phyloP scores from a whole-genome alignment of 2,888 invertebrate species.

The Dynastes tityus region DNA sequence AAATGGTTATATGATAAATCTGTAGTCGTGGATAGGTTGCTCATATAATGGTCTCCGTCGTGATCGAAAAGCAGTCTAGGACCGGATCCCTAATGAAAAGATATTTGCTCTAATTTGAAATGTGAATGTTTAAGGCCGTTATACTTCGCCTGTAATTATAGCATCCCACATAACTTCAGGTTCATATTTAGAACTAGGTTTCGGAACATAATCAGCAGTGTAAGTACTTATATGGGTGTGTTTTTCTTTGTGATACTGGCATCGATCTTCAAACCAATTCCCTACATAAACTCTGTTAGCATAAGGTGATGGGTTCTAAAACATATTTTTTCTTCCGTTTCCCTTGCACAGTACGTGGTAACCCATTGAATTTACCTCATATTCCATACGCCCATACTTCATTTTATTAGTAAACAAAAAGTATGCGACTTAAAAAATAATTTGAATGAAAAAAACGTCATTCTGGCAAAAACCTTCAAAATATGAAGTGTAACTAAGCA shows the following conservation, averaged over 20 bases:
- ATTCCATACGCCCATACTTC: conserved; percentile 42
- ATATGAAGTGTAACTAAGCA: conserved; percentile 16
- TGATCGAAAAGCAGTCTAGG: conserved; percentile 69
- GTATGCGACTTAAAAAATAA: not conserved
- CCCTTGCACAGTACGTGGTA: not conserved
- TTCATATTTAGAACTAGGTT: conserved; percentile 50
- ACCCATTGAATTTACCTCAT: conserved; percentile 38
- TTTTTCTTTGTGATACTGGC: conserved; percentile 51
- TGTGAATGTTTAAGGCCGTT: not conserved
- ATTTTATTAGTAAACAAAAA: conserved; percentile 27
- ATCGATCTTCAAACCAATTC: conserved; percentile 60
- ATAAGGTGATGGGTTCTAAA: conserved; percentile 53
- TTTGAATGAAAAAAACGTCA: conserved; percentile 3
- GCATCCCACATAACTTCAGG: conserved; percentile 54
- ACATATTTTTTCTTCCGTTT: not conserved
- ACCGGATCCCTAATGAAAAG: conserved; percentile 68
- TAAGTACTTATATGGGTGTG: conserved; percentile 56
- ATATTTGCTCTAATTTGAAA: not conserved
- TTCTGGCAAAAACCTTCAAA: not conserved
- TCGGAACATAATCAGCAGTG: conserved; percentile 54
- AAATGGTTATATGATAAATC: conserved; percentile 74
- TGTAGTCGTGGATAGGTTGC: conserved; percentile 72
- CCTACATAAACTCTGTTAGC: conserved; percentile 58
- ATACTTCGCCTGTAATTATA: conserved; percentile 52
- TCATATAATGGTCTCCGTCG: conserved; percentile 70